Evolutionary conservation across 2,797 vertebrate genomes (phyloP).

Genomic region (Labeo calbasu): DNA sequence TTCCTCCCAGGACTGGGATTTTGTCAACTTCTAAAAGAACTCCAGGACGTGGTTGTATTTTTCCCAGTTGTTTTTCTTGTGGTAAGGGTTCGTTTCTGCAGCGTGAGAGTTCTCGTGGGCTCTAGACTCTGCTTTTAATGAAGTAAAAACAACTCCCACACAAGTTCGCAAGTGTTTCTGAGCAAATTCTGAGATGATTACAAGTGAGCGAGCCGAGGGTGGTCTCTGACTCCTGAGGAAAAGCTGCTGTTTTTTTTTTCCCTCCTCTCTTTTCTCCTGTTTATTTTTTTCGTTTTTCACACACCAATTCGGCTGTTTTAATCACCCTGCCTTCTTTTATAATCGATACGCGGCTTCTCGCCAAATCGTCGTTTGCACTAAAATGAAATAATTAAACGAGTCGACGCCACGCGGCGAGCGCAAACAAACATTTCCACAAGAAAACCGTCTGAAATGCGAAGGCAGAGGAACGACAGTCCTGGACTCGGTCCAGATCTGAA

Average conservation of each 20-base stretch:
- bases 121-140: slow-evolving; percentile 67
- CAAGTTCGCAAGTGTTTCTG: slow-evolving; percentile 78
- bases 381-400: slow-evolving; percentile 44
- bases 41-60: slow-evolving; percentile 29
- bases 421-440: slow-evolving; percentile 45
- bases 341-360: slow-evolving; percentile 37
- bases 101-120: slow-evolving; percentile 61
- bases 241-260: slow-evolving; percentile 59
- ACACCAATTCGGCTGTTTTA: slow-evolving; percentile 35
- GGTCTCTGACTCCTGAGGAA: slow-evolving; percentile 78
- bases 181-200: slow-evolving; percentile 82
- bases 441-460: slow-evolving; percentile 41
- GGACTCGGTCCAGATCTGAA: slow-evolving; percentile 53
- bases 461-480: slow-evolving; percentile 42
- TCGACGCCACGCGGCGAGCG: slow-evolving; percentile 8
- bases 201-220: slow-evolving; percentile 81
- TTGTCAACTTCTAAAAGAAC: slow-evolving; percentile 33
- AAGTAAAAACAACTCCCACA: slow-evolving; percentile 72
- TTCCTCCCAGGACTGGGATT: background rate
- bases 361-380: slow-evolving; percentile 19
- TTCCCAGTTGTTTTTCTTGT: slow-evolving; percentile 43
- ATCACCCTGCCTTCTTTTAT: slow-evolving; percentile 45
- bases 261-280: slow-evolving; percentile 30
- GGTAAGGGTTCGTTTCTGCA: slow-evolving; percentile 53
- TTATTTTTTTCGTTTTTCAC: slow-evolving; percentile 43